Percentiles rank a stretch among this genome's conserved stretches.
These are phyloP conservation scores for Tricholaema leucomelas DNA, from an alignment of 2,113 vertebrate species.

Conservation along the genomic window DNA sequence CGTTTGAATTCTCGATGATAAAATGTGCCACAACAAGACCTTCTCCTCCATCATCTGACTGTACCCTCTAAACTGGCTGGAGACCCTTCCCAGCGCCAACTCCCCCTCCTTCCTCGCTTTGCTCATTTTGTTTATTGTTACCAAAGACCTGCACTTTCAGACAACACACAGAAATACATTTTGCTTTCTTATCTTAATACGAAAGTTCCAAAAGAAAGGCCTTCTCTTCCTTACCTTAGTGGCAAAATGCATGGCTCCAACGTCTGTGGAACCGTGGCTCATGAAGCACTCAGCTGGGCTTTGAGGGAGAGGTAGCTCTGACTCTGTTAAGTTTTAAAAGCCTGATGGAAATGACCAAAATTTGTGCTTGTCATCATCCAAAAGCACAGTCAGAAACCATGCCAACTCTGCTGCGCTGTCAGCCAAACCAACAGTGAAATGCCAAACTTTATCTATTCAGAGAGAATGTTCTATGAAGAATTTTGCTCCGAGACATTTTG, in stretches of 20 bases:
- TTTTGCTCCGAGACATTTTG: neutral
- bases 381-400: neutral
- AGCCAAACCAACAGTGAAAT: neutral
- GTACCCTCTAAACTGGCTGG: neutral
- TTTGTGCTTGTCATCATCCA: neutral
- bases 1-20: slow-evolving; percentile 97
- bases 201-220: neutral
- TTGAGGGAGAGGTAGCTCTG: neutral
- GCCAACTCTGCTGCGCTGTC: neutral
- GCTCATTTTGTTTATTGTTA: slow-evolving; percentile 61
- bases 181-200: slow-evolving; percentile 33
- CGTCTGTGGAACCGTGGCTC: neutral
- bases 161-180: slow-evolving; percentile 31
- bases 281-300: neutral
- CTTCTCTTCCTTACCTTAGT: neutral
- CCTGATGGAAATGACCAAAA: slow-evolving; percentile 24
- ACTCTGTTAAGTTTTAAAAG: neutral
- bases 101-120: slow-evolving; percentile 3
- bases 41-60: slow-evolving; percentile 54
- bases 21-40: neutral
- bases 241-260: neutral
- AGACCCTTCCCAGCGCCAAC: neutral
- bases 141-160: slow-evolving; percentile 85
- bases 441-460: slow-evolving; percentile 50
- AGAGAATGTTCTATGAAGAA: slow-evolving; percentile 54